Base-by-base conservation (phyloP, 1,140 invertebrate species). In the Meteorus sp. region DNA sequence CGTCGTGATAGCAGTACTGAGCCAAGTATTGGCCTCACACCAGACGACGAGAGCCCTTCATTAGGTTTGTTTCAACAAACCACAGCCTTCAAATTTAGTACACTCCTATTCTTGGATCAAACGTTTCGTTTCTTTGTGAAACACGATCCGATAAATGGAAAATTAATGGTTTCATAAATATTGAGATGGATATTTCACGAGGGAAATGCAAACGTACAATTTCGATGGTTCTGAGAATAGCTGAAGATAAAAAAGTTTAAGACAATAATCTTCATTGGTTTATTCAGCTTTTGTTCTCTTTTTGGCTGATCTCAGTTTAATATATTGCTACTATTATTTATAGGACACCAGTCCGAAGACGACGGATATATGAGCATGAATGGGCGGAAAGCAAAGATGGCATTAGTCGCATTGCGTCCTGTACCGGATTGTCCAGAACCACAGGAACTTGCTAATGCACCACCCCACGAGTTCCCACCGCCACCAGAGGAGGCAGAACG, bases 331-430 rank as follows among this genome's bases (percentile, higher is more conserved):
- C 47, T 57, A 48, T 50, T 15, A 17, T 2, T 17, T 52, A 43
- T 47, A 78, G 89, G 86, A 61, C 89, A 91, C 75, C 89, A 90
- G 73, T 91, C 89, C 33, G 90, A 92, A 76, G 90, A 92, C 84
- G 90, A 92, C 85, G 90, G 89, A 75, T 92, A 92, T 78, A 91
- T 92, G 89, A 91, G 89, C 79, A 90, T 92, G 84, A 92, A 91
- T 85, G 89, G 89, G 62, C 85, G 89, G 74, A 85, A 87, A 81
- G 83, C 86, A 57, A 88, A 87, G 72, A 88, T 88, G 80, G 85
- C 84, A 68, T 74, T 87, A 72, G 81, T 80, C 66, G 77, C 84
- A 68, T 82, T 88, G 72, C 85, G 85, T 78, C 86, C 85, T 62
- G 83, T 86, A 66, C 85, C 85, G 65, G 86, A 87, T 68, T 84